Percentiles rank a stretch among this genome's conserved stretches.
These are phyloP conservation scores for Phylloscopus trochilus DNA, from an alignment of 2,113 vertebrate species.

Conservation along the genomic window DNA sequence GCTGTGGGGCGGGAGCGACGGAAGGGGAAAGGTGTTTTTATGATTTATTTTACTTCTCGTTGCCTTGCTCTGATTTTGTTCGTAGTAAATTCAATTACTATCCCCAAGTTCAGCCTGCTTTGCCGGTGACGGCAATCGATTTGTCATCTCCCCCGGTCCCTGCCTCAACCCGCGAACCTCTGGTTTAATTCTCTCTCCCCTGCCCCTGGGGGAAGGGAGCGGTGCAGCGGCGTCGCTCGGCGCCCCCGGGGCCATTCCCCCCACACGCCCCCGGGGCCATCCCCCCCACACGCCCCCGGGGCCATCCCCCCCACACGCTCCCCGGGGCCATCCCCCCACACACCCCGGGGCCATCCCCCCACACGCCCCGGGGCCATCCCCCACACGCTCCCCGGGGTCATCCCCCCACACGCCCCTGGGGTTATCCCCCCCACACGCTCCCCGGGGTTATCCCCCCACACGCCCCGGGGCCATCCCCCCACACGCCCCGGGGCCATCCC, in stretches of 20 bases:
- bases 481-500: fast-evolving
- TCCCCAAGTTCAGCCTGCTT: not conserved
- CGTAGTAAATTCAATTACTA: not conserved
- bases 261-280: fast-evolving
- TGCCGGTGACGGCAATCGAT: not conserved
- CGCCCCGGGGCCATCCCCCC: no score
- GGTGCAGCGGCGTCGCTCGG: fast-evolving
- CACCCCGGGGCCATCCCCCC: fast-evolving
- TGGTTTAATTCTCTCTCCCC: not conserved
- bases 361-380: no score
- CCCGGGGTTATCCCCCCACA: fast-evolving
- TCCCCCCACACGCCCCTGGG: no score
- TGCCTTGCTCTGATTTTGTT: not conserved
- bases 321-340: fast-evolving
- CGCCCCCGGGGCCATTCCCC: fast-evolving
- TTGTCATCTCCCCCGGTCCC: no score
- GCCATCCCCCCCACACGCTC: no score
- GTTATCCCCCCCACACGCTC: no score
- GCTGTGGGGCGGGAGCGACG: not conserved
- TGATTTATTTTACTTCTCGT: not conserved
- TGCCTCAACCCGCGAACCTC: not conserved
- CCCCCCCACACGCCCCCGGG: no score
- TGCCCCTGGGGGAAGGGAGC: not conserved
- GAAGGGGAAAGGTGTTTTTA: not conserved
- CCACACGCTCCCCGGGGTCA: no score